phyloP scores from a whole-genome alignment of 92 coral and sea anemone genomes.

The Porites lobata region DNA sequence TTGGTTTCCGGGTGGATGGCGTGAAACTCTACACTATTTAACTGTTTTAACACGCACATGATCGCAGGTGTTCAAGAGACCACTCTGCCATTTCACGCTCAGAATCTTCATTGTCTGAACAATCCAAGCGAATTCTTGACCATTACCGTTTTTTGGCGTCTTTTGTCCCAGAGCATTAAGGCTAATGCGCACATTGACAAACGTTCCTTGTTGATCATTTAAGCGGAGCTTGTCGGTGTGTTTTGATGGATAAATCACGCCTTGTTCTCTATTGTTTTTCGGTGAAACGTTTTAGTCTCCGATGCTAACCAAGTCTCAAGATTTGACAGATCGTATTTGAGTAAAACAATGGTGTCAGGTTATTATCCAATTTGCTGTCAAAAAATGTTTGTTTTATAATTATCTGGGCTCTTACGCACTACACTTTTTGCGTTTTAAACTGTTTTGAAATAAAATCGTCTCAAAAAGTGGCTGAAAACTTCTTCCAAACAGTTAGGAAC shows the following conservation, averaged over 20 bases:
- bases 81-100: slow-evolving; percentile 47
- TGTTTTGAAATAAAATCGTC: background rate
- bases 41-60: slow-evolving; percentile 14
- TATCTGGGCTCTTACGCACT: slow-evolving; percentile 20
- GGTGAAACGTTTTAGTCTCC: slow-evolving; percentile 1
- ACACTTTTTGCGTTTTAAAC: background rate
- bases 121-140: background rate
- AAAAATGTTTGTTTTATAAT: slow-evolving; percentile 56
- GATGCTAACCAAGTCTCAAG: background rate
- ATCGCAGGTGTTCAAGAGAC: slow-evolving; percentile 30
- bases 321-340: slow-evolving; percentile 41
- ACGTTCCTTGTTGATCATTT: slow-evolving; percentile 14
- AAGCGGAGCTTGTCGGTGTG: slow-evolving; percentile 34
- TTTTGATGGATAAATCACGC: slow-evolving; percentile 29
- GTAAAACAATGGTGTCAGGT: slow-evolving; percentile 24
- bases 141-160: slow-evolving; percentile 15
- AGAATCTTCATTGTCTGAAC: slow-evolving; percentile 4
- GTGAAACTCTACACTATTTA: slow-evolving; percentile 22
- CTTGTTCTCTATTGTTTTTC: slow-evolving; percentile 32
- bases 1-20: slow-evolving; percentile 10
- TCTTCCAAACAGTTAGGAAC: background rate
- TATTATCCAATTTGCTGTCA: slow-evolving; percentile 54
- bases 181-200: slow-evolving; percentile 35
- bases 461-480: background rate
- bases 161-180: slow-evolving; percentile 33